Base-by-base conservation (phyloP, 2,888 invertebrate genomes). In the Sicus ferrugineus region DNA sequence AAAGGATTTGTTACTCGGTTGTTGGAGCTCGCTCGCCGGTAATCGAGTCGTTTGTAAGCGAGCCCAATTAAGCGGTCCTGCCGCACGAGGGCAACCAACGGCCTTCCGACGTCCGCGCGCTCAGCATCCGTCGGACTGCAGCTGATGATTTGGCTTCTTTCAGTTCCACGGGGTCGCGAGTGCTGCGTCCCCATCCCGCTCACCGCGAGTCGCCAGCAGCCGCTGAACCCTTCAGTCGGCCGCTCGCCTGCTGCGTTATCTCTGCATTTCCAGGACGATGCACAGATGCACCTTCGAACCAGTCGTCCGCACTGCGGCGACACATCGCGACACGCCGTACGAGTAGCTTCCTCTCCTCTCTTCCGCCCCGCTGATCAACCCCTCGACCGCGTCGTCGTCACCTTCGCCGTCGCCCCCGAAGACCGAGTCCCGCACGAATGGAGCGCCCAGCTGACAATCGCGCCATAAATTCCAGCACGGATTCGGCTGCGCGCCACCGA, bases 221-320 rank as follows among this genome's bases (percentile, higher is more conserved):
- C 46, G 46, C n/a, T 46, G 14, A n/a, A 46, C 46, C 46, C 46
- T 46, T 46, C n/a, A 46, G n/a, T n/a, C 14, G 14, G 46, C 14
- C 16, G 46, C n/a, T n/a, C 46, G 50, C 50, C 52, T 21, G 19
- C 21, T 19, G 14, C 19, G 67, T 77, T 77, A 77, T 77, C 77
- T 77, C 73, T 74, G 73, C 72, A 75, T 75, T 76, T 77, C 76
- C 77, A 76, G 74, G 73, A 77, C 76, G 73, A 71, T 76, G 76
- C 76, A 77, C 76, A 75, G 76, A 74, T 75, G 76, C 75, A 76
- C 77, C 76, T 75, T 72, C 59, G 75, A 75, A 75, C 71, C 70
- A 72, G 72, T 70, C 67, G 74, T 73, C 74, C 16, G 26, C 74
- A 73, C 31, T 2, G 16, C 64, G 4, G 67, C 19, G 31, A 50